A percentile compares a stretch with the other conserved stretches of the same genome.
These are phyloP conservation scores for Shargacucullia verbasci DNA, from an alignment of 2,888 invertebrate species.

Conservation along the genomic window DNA sequence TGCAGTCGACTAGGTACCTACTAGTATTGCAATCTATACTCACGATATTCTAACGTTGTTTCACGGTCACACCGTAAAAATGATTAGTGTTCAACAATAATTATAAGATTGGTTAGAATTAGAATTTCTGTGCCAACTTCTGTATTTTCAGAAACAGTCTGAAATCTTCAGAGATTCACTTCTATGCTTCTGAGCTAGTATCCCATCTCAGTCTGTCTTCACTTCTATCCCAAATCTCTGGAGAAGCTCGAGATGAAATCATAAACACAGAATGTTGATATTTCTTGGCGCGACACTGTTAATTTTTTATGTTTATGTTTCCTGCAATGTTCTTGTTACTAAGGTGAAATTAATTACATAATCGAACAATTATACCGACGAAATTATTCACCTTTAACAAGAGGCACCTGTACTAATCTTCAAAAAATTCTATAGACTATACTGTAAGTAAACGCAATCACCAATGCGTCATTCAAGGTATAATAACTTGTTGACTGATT, in stretches of 20 bases:
- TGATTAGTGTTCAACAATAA: conserved; percentile 31
- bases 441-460: conserved; percentile 57
- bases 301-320: conserved; percentile 12
- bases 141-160: background rate
- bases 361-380: background rate
- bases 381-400: background rate
- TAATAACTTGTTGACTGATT: conserved; percentile 52
- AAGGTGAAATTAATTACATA: conserved; percentile 12
- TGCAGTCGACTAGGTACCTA: too few relatives aligned
- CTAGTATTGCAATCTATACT: conserved; percentile 5
- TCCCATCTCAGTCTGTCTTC: too few relatives aligned
- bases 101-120: conserved; percentile 16
- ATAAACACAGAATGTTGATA: background rate
- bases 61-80: conserved; percentile 24
- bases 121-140: background rate
- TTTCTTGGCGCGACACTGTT: conserved; percentile 12
- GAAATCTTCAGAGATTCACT: too few relatives aligned
- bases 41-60: conserved; percentile 29
- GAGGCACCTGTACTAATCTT: background rate
- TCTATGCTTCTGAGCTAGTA: too few relatives aligned
- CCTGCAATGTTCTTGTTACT: conserved; percentile 14
- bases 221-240: too few relatives aligned
- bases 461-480: conserved; percentile 65
- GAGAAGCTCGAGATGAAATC: too few relatives aligned
- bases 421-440: conserved; percentile 12